Conservation (phyloP, 1,140 invertebrate species). For the Camponotus floridanus region DNA sequence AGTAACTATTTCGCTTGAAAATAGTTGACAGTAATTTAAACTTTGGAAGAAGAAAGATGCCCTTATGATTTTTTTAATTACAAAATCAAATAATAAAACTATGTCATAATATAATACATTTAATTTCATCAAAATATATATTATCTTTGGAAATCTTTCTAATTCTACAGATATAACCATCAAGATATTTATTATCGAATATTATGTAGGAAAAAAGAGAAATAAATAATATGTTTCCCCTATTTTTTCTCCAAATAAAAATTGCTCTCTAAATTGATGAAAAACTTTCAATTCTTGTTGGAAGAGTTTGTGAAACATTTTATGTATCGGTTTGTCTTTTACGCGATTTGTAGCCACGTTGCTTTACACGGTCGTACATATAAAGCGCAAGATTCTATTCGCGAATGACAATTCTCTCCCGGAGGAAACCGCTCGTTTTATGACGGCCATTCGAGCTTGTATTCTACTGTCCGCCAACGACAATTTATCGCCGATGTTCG, state of each 20-base stretch:
- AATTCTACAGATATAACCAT: not conserved
- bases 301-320: not conserved
- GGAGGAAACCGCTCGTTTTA: conserved; percentile 44
- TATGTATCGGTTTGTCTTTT: not conserved
- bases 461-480: conserved; percentile 52
- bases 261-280: not conserved
- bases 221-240: not conserved
- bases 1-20: not conserved
- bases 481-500: conserved; percentile 65
- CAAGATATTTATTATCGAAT: not conserved
- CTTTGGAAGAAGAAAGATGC: not conserved
- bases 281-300: not conserved
- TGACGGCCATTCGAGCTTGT: conserved; percentile 49
- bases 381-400: conserved; percentile 15
- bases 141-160: not conserved
- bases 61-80: not conserved
- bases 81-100: not conserved
- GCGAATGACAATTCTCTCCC: conserved; percentile 46
- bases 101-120: not conserved
- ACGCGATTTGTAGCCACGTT: not conserved
- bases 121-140: not conserved
- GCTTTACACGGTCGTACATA: not conserved
- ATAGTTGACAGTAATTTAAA: not conserved
- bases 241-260: not conserved
- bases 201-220: not conserved